Base-by-base conservation (phyloP, 2,888 invertebrate species). In the Phortica okadai region DNA sequence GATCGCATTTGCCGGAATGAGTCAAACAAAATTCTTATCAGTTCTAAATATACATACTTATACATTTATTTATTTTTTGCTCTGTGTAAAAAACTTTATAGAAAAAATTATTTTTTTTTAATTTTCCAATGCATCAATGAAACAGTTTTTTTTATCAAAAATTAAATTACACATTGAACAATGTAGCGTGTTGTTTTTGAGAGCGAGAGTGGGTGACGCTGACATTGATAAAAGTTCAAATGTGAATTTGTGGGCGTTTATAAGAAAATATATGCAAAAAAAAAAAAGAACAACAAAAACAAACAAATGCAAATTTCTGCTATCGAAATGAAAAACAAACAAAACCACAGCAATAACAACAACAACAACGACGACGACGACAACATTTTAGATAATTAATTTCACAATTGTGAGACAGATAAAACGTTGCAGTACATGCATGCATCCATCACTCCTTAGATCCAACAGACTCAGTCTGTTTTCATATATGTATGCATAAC, bases 161-260 rank as follows among this genome's bases (percentile, higher is more conserved):
- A 2, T 8, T 6, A 45, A 45, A 6, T 8, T 50, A 50, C 50
- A 11, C 50, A 4, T 4, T 33, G 33, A 33, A 33, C 33, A 33
- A 33, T 33, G 33, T 4, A 33, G 33, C 33, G 33, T 4, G 50
- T 6, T 50, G 10, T 8, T 50, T 50, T 50, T 50, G 62, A 62
- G 62, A 21, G 16, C 62, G 62, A 62, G 62, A 62, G 25, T 62
- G 33, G 62, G 62, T 62, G 62, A 6, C n/a, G 62, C 11, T 62
- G 16, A 25, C 11, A 11, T 8, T 62, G 62, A 62, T 25, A 14
- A 50, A 50, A 50, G 8, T 62, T 62, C 25, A 62, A 62, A 25
- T 62, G 62, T 6, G 21, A 62, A 25, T 62, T 62, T 62, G 62
- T 62, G 62, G 62, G 62, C 11, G 62, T 16, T 25, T 11, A 59